Evolutionary conservation across 2,797 vertebrate species (phyloP), one percentile per base, ranked within the genome.

Genomic region (Sebastolobus altivelis): DNA sequence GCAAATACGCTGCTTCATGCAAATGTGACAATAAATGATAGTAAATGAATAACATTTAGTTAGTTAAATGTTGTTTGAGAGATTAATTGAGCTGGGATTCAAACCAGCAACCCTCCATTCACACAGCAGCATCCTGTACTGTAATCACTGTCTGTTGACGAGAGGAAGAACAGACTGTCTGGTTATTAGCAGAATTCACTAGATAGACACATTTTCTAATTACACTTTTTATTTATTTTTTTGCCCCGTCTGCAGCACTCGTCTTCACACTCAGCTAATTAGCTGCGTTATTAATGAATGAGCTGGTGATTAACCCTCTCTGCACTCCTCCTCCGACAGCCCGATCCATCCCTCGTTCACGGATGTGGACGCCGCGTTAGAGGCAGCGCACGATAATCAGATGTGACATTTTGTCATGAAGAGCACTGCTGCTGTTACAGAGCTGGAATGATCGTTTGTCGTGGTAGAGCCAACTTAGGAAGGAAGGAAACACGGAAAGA

Each of bases 251-350:
- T 10, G 76, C 58, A 20, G 72, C 56, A 4, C 75, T 58, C 5
- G 7, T 77, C 74, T 68, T 73, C 82, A 80, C 75, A 70, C 35
- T 67, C 3, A 25, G 20, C 56, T 84, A 69, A 82, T 84, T 80
- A 75, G 74, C 76, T 72, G 40, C 31, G 22, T 79, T 83, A 79
- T 77, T 77, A 81, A 67, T 81, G 74, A 84, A 86, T 63, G 81
- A 87, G 73, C 61, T 43, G 74, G 27, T 29, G 71, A 81, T 87
- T 80, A 84, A 79, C 70, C 49, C 74, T 35, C 61, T 43, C 80
- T 69, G 72, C 65, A 2, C 61, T 35, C 55, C 46, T n/a, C 11
- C 46, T n/a, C 11, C 54, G 43, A 6, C 63, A 52, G 43, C 63
- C 29, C 7, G 0, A 12, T 46, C 56, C 16, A 18, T 40, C 66